A percentile compares a stretch with the other conserved stretches of the same genome.
Conservation (phyloP, 1,140 invertebrate genomes). For the Lysiphlebus fabarum region DNA sequence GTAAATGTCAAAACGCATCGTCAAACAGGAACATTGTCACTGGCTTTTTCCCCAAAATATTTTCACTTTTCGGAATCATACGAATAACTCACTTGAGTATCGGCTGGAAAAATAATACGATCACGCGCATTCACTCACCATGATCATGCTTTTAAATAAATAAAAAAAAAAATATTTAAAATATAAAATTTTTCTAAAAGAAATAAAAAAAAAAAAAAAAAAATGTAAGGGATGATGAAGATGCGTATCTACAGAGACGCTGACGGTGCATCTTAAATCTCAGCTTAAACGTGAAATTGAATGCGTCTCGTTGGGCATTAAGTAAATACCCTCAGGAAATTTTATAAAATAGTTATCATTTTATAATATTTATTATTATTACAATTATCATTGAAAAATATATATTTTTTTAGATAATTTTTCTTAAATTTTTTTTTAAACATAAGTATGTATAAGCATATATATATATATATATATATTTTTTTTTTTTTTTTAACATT, state of each 20-base stretch:
- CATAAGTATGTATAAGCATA: no score
- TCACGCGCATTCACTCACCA: constrained; percentile 6
- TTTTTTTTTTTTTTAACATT: no score
- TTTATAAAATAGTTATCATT: constrained; percentile 5
- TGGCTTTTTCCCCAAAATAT: constrained; percentile 1
- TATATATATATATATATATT: no score
- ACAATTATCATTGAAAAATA: no score
- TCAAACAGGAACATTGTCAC: constrained; percentile 9
- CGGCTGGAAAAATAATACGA: constrained; percentile 22
- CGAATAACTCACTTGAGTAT: constrained; percentile 24
- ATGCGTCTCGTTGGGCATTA: constrained; percentile 10
- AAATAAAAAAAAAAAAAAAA: constrained; percentile 7
- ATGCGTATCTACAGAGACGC: constrained; percentile 13
- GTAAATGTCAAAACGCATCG: constrained; percentile 19
- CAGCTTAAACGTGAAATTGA: constrained; percentile 22
- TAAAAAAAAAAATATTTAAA: background rate
- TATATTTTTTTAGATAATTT: no score
- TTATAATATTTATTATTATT: background rate
- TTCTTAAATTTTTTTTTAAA: no score
- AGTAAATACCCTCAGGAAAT: constrained; percentile 11
- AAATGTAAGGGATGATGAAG: constrained; percentile 22
- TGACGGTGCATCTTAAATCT: constrained; percentile 24
- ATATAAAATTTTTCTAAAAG: background rate
- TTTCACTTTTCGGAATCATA: constrained; percentile 22
- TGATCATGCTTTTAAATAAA: background rate